Conservation (phyloP, 1,140 invertebrate species). For the Drosophila willistoni region DNA sequence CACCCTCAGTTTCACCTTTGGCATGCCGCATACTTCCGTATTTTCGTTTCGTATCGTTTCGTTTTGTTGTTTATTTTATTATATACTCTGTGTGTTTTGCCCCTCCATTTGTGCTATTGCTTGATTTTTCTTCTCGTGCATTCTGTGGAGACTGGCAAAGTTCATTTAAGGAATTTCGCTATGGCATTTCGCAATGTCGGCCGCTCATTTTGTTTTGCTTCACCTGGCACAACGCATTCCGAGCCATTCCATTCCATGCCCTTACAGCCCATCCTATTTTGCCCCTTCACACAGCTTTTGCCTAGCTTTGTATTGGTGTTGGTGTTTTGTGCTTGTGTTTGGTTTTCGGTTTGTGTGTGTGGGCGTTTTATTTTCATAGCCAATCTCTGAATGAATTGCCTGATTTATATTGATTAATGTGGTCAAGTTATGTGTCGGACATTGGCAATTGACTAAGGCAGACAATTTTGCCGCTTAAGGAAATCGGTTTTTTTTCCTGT, state of each 20-base stretch:
- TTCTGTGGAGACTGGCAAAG: slow-evolving; percentile 58
- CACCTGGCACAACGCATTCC: slow-evolving; percentile 33
- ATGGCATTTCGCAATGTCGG: slow-evolving; percentile 60
- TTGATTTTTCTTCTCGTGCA: slow-evolving; percentile 38
- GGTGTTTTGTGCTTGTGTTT: background rate
- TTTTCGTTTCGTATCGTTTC: slow-evolving; percentile 39
- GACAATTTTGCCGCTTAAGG: slow-evolving; percentile 38
- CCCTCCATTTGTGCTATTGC: slow-evolving; percentile 1
- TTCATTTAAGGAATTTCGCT: slow-evolving; percentile 67
- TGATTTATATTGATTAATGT: slow-evolving; percentile 80
- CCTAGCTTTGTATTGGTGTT: background rate
- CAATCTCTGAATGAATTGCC: slow-evolving; percentile 70
- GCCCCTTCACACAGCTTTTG: background rate
- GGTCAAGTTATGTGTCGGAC: slow-evolving; percentile 60
- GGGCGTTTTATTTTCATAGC: slow-evolving; percentile 35
- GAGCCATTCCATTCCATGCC: background rate
- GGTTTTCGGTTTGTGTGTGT: slow-evolving; percentile 24
- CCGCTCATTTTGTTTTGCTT: slow-evolving; percentile 52
- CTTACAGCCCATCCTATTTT: too few relatives aligned
- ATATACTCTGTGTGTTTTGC: slow-evolving; percentile 25
- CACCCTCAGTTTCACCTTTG: background rate
- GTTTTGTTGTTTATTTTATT: slow-evolving; percentile 49
- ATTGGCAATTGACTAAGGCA: slow-evolving; percentile 48
- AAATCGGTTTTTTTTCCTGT: background rate
- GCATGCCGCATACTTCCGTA: slow-evolving; percentile 23